These are phyloP conservation scores for Tragelaphus scriptus DNA, from an alignment of 2,113 vertebrate genomes.

Conservation along the genomic window DNA sequence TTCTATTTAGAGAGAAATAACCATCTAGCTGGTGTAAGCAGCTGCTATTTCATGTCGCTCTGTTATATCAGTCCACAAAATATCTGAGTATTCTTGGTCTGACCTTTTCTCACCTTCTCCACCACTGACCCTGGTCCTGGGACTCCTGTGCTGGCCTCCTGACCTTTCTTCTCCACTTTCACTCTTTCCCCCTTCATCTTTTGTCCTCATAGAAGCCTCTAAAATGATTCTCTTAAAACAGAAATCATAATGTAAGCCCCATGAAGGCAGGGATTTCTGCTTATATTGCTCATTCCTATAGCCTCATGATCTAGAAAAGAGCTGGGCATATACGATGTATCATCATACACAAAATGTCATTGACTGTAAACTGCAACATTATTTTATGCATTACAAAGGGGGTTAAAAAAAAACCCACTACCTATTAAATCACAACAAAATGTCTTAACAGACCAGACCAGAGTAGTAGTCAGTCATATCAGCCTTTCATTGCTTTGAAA, in stretches of 20 bases:
- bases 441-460: neutral
- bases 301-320: neutral
- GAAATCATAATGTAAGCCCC: neutral
- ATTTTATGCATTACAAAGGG: neutral
- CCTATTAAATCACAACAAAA: neutral
- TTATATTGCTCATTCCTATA: neutral
- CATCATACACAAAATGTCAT: neutral
- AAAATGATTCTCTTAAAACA: neutral
- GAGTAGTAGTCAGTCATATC: neutral
- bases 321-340: neutral
- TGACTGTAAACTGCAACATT: neutral
- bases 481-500: neutral
- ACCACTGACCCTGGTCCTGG: neutral
- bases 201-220: neutral
- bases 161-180: neutral
- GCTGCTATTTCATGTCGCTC: neutral
- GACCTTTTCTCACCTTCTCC: neutral
- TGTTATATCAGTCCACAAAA: neutral
- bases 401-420: neutral
- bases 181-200: neutral
- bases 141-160: neutral
- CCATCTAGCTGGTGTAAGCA: neutral
- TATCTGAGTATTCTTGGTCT: neutral
- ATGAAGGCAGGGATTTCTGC: neutral
- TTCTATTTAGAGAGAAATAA: conserved; percentile 5